These are phyloP conservation scores for Agriopis marginaria DNA, from an alignment of 2,888 invertebrate species.

Conservation along the genomic window DNA sequence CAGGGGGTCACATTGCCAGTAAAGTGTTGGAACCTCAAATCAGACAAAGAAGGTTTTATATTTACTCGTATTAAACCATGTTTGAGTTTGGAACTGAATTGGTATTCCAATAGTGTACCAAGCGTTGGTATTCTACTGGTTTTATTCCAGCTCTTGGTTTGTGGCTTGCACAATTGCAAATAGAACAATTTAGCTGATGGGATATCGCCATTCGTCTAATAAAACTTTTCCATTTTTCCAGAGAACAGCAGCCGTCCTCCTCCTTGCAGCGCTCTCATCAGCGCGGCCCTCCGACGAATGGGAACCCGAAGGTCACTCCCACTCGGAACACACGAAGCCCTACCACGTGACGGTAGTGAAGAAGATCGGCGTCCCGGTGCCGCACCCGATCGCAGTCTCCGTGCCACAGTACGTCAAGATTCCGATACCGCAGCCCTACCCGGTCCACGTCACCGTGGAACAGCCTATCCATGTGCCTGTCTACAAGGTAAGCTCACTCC, in stretches of 20 bases:
- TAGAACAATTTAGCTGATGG: no score
- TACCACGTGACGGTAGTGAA: constrained; percentile 90
- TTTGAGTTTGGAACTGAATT: no score
- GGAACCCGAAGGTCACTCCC: constrained; percentile 87
- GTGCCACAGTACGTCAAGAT: constrained; percentile 90
- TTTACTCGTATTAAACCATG: no score
- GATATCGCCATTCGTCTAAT: neutral
- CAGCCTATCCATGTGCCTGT: constrained; percentile 91
- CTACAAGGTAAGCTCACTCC: constrained; percentile 83
- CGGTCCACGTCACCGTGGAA: constrained; percentile 90
- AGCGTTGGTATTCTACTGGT: no score
- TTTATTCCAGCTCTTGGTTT: no score
- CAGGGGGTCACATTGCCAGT: no score
- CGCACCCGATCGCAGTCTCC: constrained; percentile 90
- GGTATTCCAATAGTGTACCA: no score
- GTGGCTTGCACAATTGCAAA: no score
- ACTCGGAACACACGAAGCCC: constrained; percentile 89
- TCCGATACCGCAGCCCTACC: constrained; percentile 91
- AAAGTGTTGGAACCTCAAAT: no score
- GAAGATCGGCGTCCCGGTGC: constrained; percentile 91
- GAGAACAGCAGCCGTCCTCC: constrained; percentile 77
- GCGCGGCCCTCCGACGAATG: constrained; percentile 78
- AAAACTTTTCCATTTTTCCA: constrained; percentile 49
- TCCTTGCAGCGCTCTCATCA: constrained; percentile 64
- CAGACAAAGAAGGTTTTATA: no score